Percentiles rank a stretch among this genome's conserved stretches.
Conservation (phyloP, 2,113 vertebrate species). For the Psittacara wagleri region DNA sequence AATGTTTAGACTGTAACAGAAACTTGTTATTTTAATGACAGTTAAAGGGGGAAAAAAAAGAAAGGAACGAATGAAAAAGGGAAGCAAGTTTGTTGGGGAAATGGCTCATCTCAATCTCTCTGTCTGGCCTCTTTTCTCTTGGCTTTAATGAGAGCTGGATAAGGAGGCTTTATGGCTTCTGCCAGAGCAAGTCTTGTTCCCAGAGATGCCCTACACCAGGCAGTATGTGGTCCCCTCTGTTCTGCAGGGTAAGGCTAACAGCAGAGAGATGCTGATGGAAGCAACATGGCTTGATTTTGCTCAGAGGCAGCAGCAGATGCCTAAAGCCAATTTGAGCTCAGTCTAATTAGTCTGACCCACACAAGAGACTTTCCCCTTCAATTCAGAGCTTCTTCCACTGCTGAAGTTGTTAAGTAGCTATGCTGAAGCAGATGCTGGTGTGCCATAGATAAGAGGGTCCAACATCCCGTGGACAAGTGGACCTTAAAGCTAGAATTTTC, state of each 20-base stretch:
- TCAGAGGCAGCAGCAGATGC: slow-evolving; percentile 54
- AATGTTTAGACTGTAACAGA: slow-evolving; percentile 97
- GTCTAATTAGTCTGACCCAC: slow-evolving; percentile 46
- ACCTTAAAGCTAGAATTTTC: neutral
- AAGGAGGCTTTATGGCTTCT: slow-evolving; percentile 33
- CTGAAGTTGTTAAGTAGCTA: neutral
- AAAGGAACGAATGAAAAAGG: slow-evolving; percentile 54
- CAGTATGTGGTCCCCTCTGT: neutral
- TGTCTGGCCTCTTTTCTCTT: slow-evolving; percentile 40
- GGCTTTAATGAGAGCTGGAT: neutral
- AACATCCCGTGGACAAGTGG: neutral
- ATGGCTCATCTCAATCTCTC: slow-evolving; percentile 40
- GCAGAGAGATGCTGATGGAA: slow-evolving; percentile 47
- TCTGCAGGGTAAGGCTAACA: neutral
- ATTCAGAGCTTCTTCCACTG: neutral
- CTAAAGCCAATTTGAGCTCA: slow-evolving; percentile 22
- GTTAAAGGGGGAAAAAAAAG: slow-evolving; percentile 62
- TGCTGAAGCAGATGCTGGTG: slow-evolving; percentile 8
- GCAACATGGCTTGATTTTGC: slow-evolving; percentile 52
- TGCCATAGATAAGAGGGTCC: neutral
- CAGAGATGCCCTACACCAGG: slow-evolving; percentile 18
- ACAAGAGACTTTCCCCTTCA: slow-evolving; percentile 43
- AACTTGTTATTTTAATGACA: slow-evolving; percentile 95
- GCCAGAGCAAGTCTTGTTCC: slow-evolving; percentile 28
- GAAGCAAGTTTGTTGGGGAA: slow-evolving; percentile 67